A percentile compares a stretch with the other conserved stretches of the same genome.
phyloP scores from a whole-genome alignment of 2,888 invertebrate genomes.

The Metacarcinus magister region DNA sequence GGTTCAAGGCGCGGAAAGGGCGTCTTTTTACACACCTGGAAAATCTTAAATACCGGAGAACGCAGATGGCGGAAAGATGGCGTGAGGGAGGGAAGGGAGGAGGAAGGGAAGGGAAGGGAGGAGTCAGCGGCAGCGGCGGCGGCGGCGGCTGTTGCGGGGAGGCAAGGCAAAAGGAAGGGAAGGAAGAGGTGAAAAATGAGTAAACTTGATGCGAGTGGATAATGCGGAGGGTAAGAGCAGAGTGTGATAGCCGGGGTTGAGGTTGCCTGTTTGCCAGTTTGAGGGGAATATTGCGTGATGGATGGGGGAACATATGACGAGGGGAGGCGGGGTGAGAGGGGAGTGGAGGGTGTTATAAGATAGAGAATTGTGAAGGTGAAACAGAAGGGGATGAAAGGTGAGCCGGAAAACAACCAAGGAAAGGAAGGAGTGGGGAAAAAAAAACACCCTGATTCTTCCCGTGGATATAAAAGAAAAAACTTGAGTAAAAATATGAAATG shows the following conservation, averaged over 20 bases:
- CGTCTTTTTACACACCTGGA: constrained; percentile 28
- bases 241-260: background rate
- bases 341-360: background rate
- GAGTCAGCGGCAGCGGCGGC: background rate
- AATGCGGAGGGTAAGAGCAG: constrained; percentile 28
- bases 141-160: background rate
- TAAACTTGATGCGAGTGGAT: constrained; percentile 49
- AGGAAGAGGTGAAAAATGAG: constrained; percentile 49
- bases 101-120: background rate
- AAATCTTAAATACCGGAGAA: constrained; percentile 33
- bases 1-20: constrained; percentile 1
- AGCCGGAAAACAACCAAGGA: background rate
- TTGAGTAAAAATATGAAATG: background rate
- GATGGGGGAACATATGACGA: background rate
- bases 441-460: background rate
- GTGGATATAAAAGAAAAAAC: background rate
- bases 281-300: constrained; percentile 40
- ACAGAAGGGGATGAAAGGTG: background rate
- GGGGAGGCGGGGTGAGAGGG: background rate
- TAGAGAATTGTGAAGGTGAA: background rate
- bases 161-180: background rate
- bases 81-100: background rate
- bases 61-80: constrained; percentile 16
- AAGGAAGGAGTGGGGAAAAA: background rate
- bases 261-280: background rate